Evolutionary conservation across 2,113 vertebrate genomes (phyloP).

Genomic region (Amazona vittata): DNA sequence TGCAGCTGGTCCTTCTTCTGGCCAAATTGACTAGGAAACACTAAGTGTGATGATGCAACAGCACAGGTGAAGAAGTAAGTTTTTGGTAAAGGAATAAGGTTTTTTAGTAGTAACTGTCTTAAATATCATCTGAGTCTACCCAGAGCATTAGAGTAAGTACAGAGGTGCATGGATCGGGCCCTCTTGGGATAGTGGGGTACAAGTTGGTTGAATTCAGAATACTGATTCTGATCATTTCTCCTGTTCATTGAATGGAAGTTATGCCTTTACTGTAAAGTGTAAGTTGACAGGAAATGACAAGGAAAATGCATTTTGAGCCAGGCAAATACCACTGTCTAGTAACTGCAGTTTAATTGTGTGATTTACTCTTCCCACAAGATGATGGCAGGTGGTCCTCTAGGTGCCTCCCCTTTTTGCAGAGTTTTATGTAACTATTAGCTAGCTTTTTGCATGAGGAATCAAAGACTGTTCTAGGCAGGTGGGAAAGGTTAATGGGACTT

Average conservation of each 20-base stretch:
- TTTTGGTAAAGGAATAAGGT: not conserved
- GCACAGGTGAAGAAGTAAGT: not conserved
- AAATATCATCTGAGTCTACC: not conserved
- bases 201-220: not conserved
- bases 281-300: not conserved
- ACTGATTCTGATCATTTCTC: not conserved
- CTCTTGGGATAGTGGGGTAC: not conserved
- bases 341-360: not conserved
- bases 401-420: not conserved
- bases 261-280: not conserved
- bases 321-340: not conserved
- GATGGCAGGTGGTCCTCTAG: not conserved
- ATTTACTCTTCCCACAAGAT: not conserved
- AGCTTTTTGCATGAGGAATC: not conserved
- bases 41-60: not conserved
- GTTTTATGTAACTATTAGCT: not conserved
- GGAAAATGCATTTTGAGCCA: not conserved
- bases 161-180: not conserved
- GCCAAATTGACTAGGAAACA: not conserved
- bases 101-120: not conserved
- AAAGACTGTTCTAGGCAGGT: not conserved
- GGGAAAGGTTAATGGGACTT: not conserved
- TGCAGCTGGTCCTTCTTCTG: not conserved
- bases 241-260: not conserved
- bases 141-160: not conserved